Percentiles rank a stretch among this genome's conserved stretches.
Conservation (phyloP, 2,797 vertebrate species). For the Pipistrellus kuhlii region DNA sequence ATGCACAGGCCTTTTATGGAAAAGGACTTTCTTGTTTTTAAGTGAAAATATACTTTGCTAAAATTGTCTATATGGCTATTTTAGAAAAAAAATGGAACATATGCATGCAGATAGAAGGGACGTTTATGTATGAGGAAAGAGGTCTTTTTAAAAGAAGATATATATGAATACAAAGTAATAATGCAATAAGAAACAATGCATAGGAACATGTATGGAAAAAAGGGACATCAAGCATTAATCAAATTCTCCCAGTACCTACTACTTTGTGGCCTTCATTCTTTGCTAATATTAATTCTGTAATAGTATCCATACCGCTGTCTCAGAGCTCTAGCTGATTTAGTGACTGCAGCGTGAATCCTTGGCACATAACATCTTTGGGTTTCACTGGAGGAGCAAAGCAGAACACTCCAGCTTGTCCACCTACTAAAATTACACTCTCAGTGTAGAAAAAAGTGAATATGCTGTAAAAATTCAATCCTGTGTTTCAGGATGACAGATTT, state of each 20-base stretch:
- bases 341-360: neutral
- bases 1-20: neutral
- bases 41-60: slow-evolving; percentile 11
- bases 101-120: neutral
- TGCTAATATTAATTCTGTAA: slow-evolving; percentile 3
- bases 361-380: neutral
- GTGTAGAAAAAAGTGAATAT: slow-evolving; percentile 42
- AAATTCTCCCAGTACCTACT: slow-evolving; percentile 29
- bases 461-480: neutral
- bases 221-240: slow-evolving; percentile 19
- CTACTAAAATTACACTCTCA: slow-evolving; percentile 53
- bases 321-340: slow-evolving; percentile 22
- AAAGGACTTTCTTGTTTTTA: slow-evolving; percentile 34
- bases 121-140: slow-evolving; percentile 5
- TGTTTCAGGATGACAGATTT: slow-evolving; percentile 30
- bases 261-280: neutral
- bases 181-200: slow-evolving; percentile 35
- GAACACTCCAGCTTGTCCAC: neutral
- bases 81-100: slow-evolving; percentile 22
- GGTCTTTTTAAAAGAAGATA: neutral
- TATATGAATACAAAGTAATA: neutral
- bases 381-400: slow-evolving; percentile 34
- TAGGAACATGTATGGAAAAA: neutral
- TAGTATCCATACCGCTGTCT: neutral
- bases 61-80: slow-evolving; percentile 19